phyloP scores from a whole-genome alignment of 2,113 vertebrate species.

The Labrus mixtus region DNA sequence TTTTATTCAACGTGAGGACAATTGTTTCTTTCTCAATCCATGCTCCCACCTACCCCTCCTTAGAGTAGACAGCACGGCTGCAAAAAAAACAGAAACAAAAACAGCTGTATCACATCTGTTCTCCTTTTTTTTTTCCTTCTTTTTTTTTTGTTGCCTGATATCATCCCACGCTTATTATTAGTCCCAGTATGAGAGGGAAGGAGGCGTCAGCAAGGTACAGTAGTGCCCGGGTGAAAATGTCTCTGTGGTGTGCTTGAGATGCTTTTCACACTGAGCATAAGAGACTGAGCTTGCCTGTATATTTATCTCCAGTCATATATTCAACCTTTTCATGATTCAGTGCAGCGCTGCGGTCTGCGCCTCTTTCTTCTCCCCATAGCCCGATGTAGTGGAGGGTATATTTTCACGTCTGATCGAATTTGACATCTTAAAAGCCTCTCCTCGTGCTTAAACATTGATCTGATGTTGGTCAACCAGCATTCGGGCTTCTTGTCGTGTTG shows the following conservation, averaged over 20 bases:
- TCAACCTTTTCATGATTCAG: conserved; percentile 33
- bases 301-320: conserved; percentile 29
- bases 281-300: not conserved
- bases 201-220: conserved; percentile 16
- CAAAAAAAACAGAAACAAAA: conserved; percentile 29
- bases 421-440: conserved; percentile 66
- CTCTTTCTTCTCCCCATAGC: conserved; percentile 3
- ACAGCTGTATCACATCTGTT: conserved; percentile 46
- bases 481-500: conserved; percentile 41
- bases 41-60: conserved; percentile 52
- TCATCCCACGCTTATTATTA: conserved; percentile 54
- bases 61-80: conserved; percentile 42
- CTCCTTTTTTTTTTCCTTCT: not conserved
- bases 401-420: conserved; percentile 42
- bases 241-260: conserved; percentile 3
- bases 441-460: conserved; percentile 59
- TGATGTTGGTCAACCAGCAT: conserved; percentile 43
- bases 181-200: conserved; percentile 21
- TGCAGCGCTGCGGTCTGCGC: not conserved
- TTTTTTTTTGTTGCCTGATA: not conserved
- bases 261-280: conserved; percentile 33
- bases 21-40: conserved; percentile 42
- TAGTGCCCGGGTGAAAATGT: conserved; percentile 15
- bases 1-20: conserved; percentile 13
- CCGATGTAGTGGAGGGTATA: conserved; percentile 3